Evolutionary conservation across 2,888 invertebrate genomes (phyloP).

Genomic region (Proisotoma minuta): DNA sequence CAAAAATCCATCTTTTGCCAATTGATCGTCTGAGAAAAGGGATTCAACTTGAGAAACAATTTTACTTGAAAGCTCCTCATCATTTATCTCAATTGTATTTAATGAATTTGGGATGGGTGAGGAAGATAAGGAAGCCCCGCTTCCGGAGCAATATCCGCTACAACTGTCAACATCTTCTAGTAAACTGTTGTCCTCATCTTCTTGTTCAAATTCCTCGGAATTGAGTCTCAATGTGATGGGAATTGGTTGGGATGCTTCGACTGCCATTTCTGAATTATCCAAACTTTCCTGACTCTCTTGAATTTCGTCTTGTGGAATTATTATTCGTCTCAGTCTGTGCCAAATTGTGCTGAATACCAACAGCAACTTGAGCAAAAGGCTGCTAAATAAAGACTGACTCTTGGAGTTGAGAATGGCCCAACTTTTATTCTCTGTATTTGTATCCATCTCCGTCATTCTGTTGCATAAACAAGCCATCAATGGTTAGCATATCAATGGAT

Average conservation of each 20-base stretch:
- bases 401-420: neutral
- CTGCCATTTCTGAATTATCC: neutral
- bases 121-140: neutral
- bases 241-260: neutral
- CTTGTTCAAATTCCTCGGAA: neutral
- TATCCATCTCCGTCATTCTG: too few species aligned
- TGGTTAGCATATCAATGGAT: too few species aligned
- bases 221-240: neutral
- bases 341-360: neutral
- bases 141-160: neutral
- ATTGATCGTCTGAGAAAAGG: conserved; percentile 92
- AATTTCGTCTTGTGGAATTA: neutral
- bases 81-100: too few species aligned
- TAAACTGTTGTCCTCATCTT: neutral
- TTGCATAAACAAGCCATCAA: too few species aligned
- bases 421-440: too few species aligned
- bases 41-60: conserved; percentile 87
- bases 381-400: neutral
- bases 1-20: conserved; percentile 90
- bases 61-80: conserved; percentile 10
- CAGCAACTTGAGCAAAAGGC: neutral
- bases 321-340: neutral
- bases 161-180: neutral
- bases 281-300: neutral
- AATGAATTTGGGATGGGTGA: neutral